Evolutionary conservation across 2,113 vertebrate genomes (phyloP).

Genomic region (Hemichromis elongatus): DNA sequence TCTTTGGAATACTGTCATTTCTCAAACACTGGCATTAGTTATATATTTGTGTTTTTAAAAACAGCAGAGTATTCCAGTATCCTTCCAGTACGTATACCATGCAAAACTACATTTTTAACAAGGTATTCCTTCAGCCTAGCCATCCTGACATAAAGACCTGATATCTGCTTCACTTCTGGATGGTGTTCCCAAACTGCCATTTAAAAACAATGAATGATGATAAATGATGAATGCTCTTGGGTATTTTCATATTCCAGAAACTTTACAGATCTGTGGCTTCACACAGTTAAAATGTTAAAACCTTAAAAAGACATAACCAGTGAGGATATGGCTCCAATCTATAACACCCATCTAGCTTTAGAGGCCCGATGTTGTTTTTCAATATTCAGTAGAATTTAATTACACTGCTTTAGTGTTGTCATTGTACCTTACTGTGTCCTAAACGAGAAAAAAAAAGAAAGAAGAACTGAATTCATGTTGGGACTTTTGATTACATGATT

Average conservation of each 20-base stretch:
- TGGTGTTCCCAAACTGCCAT: neutral
- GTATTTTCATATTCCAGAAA: neutral
- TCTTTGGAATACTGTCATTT: neutral
- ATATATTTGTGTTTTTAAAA: neutral
- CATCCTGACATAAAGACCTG: neutral
- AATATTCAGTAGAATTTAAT: neutral
- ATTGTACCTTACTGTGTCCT: neutral
- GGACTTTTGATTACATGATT: neutral
- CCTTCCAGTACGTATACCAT: neutral
- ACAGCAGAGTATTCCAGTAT: neutral
- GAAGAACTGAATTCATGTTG: neutral
- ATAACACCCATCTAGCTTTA: neutral
- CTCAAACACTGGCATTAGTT: neutral
- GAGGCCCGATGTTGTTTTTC: neutral
- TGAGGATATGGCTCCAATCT: neutral
- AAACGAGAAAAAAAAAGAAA: no score
- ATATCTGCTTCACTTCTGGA: neutral
- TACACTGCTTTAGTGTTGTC: neutral
- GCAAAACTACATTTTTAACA: neutral
- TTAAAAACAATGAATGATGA: neutral
- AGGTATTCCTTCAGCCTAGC: neutral
- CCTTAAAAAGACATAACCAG: neutral
- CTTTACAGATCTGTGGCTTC: neutral
- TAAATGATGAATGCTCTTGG: neutral
- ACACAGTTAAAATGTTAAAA: neutral